Conservation (phyloP, 2,113 vertebrate species). For the Bungarus multicinctus region DNA sequence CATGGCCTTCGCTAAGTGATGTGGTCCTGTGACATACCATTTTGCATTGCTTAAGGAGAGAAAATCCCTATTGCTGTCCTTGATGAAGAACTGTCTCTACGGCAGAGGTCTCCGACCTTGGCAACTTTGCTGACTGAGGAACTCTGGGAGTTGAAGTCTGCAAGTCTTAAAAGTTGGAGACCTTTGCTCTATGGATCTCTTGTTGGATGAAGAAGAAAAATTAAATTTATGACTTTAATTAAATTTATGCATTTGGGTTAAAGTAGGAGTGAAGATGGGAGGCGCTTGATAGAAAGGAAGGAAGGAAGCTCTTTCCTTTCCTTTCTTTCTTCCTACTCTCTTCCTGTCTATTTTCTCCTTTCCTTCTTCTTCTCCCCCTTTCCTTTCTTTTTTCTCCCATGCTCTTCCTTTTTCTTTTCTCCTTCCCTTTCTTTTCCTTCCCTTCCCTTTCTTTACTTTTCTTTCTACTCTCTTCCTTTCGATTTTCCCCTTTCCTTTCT, state of each 20-base stretch:
- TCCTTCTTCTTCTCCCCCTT: too few relatives aligned
- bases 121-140: too few relatives aligned
- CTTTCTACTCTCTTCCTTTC: not conserved
- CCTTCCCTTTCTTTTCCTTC: not conserved
- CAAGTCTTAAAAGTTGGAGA: too few relatives aligned
- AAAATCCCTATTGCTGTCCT: not conserved
- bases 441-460: not conserved
- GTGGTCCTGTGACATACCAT: not conserved
- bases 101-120: too few relatives aligned
- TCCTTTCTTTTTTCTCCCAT: too few relatives aligned
- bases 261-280: not conserved
- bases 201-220: not conserved
- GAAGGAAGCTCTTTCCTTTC: too few relatives aligned
- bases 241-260: not conserved
- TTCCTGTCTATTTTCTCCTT: too few relatives aligned
- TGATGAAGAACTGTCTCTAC: not conserved
- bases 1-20: not conserved
- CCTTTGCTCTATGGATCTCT: not conserved
- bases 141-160: too few relatives aligned
- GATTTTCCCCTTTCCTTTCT: not conserved
- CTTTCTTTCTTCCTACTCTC: too few relatives aligned
- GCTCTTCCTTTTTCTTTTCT: too few relatives aligned
- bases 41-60: not conserved
- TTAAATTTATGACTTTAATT: not conserved
- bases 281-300: not conserved